These are phyloP conservation scores for Fukomys damarensis DNA, from an alignment of 2,113 vertebrate genomes.

Conservation along the genomic window DNA sequence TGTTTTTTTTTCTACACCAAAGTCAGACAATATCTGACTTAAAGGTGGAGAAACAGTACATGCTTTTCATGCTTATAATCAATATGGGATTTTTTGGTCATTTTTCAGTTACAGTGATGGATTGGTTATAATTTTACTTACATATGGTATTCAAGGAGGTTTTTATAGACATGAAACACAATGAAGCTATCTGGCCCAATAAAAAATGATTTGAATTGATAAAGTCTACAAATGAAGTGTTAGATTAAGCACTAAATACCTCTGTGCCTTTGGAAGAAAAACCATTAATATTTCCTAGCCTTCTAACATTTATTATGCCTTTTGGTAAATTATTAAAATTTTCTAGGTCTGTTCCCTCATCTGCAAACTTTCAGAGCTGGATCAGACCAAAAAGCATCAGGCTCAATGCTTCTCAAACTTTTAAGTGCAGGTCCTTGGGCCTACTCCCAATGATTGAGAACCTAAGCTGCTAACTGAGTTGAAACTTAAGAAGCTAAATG, in stretches of 20 bases:
- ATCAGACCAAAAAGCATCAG: neutral
- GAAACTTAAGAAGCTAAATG: neutral
- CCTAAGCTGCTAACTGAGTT: neutral
- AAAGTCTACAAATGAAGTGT: neutral
- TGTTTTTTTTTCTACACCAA: neutral
- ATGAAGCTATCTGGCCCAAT: neutral
- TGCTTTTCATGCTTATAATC: neutral
- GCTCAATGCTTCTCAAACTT: neutral
- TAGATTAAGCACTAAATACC: neutral
- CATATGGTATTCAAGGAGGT: neutral
- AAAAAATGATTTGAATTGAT: neutral
- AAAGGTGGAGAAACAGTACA: neutral
- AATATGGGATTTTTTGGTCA: neutral
- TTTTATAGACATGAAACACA: neutral
- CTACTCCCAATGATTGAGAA: neutral
- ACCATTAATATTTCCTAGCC: neutral
- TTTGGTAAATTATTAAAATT: constrained; percentile 14
- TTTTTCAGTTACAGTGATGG: neutral
- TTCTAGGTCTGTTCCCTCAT: neutral
- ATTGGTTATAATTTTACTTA: neutral
- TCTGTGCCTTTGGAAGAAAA: neutral
- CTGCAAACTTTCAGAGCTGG: neutral
- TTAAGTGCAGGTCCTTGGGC: neutral
- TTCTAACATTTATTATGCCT: neutral
- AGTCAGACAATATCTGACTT: constrained; percentile 15